phyloP scores from a whole-genome alignment of 2,797 vertebrate genomes.

The Siniperca scherzeri region DNA sequence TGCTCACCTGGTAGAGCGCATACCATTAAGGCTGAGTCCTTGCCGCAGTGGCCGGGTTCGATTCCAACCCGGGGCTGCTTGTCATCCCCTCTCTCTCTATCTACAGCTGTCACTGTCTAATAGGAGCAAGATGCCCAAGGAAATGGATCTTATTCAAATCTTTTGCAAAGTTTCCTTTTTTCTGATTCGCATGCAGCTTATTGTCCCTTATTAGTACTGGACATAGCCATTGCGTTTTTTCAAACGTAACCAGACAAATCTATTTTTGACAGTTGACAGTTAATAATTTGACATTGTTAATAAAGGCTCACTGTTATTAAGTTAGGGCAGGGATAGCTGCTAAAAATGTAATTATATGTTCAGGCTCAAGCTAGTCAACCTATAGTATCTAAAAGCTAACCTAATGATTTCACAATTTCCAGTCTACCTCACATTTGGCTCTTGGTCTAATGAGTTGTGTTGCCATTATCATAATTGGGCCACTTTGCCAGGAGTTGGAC shows the following conservation, averaged over 20 bases:
- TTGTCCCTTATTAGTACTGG: not conserved
- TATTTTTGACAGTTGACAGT: not conserved
- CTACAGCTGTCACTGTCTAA: too few species aligned
- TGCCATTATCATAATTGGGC: slow-evolving; percentile 38
- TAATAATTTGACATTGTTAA: not conserved
- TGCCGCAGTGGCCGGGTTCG: too few species aligned
- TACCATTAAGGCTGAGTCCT: too few species aligned
- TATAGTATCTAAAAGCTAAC: not conserved
- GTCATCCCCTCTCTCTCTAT: too few species aligned
- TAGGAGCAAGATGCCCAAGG: too few species aligned
- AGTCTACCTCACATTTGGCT: not conserved
- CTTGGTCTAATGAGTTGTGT: slow-evolving; percentile 20
- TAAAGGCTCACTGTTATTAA: not conserved
- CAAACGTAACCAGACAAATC: not conserved
- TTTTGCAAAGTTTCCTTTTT: not conserved
- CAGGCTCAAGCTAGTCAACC: not conserved
- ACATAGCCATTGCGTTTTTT: not conserved
- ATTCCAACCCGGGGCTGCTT: too few species aligned
- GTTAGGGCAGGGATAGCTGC: not conserved
- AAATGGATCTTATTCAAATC: too few species aligned
- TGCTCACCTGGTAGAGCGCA: too few species aligned
- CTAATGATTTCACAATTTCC: not conserved
- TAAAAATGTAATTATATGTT: not conserved
- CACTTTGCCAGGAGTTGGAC: slow-evolving; percentile 15
- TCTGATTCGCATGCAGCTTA: too few species aligned